Base-by-base conservation (phyloP, 2,113 vertebrate genomes). In the Gasterosteus aculeatus region DNA sequence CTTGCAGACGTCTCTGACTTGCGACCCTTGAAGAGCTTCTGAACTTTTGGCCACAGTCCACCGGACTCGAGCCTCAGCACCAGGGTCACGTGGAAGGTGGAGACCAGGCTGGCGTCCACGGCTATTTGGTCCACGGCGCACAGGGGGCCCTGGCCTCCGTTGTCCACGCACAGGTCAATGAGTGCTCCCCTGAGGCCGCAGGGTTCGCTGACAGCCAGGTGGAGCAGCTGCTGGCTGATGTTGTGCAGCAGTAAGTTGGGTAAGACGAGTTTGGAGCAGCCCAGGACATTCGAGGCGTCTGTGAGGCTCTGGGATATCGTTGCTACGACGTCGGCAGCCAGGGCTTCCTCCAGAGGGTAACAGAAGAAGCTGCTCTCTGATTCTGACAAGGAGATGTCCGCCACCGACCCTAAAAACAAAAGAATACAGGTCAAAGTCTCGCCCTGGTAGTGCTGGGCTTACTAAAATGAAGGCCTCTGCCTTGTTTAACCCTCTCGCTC, bases 141-240 rank as follows among this genome's bases (percentile, higher is more conserved):
- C 85, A 95, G 63, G 42, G 93, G 61, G 41, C 47, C 73, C 69
- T 77, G 82, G 72, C 95, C 95, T 83, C 94, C 94, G 29, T 92
- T 91, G 85, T 98, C 96, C 77, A 98, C 95, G 1, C 96, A 97
- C 51, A 98, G 88, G 86, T 99, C 95, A 0, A 99, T 94, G 42
- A 98, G 91, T 2, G 97, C 97, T n/a, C 97, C 97, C 12, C 95
- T 93, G 77, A 99, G 95, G 72, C 97, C 97, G 3, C 97, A 98
- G 4, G 97, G 97, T 79, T 99, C 97, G 0, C 93, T 95, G 77
- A 91, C 94, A 4, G 97, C 94, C 93, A 98, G 83, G 77, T 95
- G 97, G 63, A 97, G 92, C 41, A 99, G 94, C 87, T 98, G 95
- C 3, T 95, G 90, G 65, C 94, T 89, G 82, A 98, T 94, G 81